Conservation (phyloP, 2,888 invertebrate species). For the Eupithecia centaureata region DNA sequence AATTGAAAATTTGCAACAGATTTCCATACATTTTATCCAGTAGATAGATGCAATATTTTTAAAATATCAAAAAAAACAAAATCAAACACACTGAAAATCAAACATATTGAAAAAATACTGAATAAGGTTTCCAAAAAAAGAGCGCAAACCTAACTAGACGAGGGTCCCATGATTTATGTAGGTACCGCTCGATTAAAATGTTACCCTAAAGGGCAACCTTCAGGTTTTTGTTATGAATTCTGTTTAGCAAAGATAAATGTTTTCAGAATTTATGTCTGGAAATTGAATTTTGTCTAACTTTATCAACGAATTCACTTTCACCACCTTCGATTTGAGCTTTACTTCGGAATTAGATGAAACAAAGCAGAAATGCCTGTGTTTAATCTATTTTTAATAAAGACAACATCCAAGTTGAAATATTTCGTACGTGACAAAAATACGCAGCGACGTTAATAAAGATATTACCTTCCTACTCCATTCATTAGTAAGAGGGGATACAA, state of each 20-base stretch:
- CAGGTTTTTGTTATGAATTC: constrained; percentile 6
- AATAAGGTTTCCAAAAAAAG: constrained; percentile 45
- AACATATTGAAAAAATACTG: constrained; percentile 45
- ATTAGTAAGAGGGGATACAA: neutral
- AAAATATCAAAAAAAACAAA: constrained; percentile 12
- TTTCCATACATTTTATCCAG: neutral
- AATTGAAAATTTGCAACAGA: neutral
- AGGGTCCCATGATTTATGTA: constrained; percentile 73
- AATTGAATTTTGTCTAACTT: neutral
- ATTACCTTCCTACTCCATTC: neutral
- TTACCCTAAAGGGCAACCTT: constrained; percentile 27
- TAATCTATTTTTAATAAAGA: neutral
- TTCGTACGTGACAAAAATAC: constrained; percentile 6
- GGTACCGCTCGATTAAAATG: constrained; percentile 64
- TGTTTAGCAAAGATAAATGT: neutral
- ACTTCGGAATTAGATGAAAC: neutral
- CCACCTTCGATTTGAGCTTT: too few species aligned
- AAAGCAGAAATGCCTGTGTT: neutral
- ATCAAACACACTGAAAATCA: constrained; percentile 30
- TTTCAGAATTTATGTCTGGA: neutral
- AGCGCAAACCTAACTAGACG: constrained; percentile 54
- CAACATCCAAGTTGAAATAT: neutral
- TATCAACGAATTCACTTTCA: neutral
- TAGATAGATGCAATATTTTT: neutral
- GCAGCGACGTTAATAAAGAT: neutral